Percentiles rank a stretch among this genome's conserved stretches.
phyloP scores from a whole-genome alignment of 2,888 invertebrate species.

The Heliconius sara region DNA sequence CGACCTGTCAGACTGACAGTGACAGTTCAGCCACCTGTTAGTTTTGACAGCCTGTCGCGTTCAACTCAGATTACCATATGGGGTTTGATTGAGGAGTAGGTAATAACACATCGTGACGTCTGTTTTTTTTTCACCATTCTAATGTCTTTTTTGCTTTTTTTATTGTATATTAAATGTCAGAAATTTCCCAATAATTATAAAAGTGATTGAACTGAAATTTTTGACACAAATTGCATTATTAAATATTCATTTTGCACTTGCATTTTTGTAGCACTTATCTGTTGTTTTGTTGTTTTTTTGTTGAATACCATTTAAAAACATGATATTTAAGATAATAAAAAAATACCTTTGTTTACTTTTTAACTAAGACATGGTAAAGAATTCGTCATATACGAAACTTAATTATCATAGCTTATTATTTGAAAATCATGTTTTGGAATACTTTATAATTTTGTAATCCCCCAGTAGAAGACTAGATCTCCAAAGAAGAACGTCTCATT shows the following conservation, averaged over 20 bases:
- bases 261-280: slow-evolving; percentile 68
- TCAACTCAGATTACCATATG: slow-evolving; percentile 93
- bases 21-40: slow-evolving; percentile 48
- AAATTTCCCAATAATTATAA: slow-evolving; percentile 27
- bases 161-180: slow-evolving; percentile 40
- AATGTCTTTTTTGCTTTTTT: slow-evolving; percentile 55
- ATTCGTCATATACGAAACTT: neutral
- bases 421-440: slow-evolving; percentile 50
- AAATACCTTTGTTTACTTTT: neutral
- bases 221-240: slow-evolving; percentile 40
- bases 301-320: slow-evolving; percentile 3
- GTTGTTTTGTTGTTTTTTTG: slow-evolving; percentile 53
- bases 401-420: neutral
- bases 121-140: slow-evolving; percentile 66
- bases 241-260: slow-evolving; percentile 56
- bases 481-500: slow-evolving; percentile 38
- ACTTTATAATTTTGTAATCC: slow-evolving; percentile 1
- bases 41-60: slow-evolving; percentile 56
- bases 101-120: slow-evolving; percentile 77
- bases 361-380: too few species aligned
- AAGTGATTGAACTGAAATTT: slow-evolving; percentile 27
- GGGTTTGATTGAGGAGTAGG: slow-evolving; percentile 87
- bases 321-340: neutral
- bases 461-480: slow-evolving; percentile 35
- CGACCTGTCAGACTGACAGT: slow-evolving; percentile 50